Evolutionary conservation across 2,797 vertebrate species (phyloP).

Genomic region (Chelmon rostratus): DNA sequence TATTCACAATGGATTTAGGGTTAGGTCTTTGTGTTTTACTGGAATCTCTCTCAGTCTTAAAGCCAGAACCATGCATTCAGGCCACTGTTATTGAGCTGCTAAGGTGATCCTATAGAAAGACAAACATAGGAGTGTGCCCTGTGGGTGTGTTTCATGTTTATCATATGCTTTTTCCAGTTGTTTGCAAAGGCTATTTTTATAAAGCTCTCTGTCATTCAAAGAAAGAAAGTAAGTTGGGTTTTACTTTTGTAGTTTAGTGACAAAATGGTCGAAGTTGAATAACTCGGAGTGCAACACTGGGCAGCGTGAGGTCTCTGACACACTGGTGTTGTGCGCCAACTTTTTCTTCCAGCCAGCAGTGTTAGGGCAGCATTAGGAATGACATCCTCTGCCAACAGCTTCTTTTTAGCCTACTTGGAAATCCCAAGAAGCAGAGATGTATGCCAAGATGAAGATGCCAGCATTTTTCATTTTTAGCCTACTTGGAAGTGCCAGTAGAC

Average conservation of each 20-base stretch:
- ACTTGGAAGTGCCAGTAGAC: slow-evolving; percentile 65
- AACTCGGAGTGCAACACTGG: slow-evolving; percentile 55
- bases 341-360: slow-evolving; percentile 76
- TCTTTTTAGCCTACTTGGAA: slow-evolving; percentile 81
- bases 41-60: slow-evolving; percentile 69
- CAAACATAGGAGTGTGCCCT: slow-evolving; percentile 33
- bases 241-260: slow-evolving; percentile 48
- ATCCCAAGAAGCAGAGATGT: slow-evolving; percentile 74
- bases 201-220: slow-evolving; percentile 40
- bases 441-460: slow-evolving; percentile 78
- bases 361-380: slow-evolving; percentile 67
- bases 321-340: slow-evolving; percentile 65
- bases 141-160: slow-evolving; percentile 43
- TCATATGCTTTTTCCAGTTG: slow-evolving; percentile 33
- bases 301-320: slow-evolving; percentile 73
- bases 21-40: slow-evolving; percentile 71
- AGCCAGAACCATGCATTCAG: slow-evolving; percentile 68
- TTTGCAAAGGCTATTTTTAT: slow-evolving; percentile 55
- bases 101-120: slow-evolving; percentile 68
- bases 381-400: slow-evolving; percentile 78
- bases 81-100: slow-evolving; percentile 59
- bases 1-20: slow-evolving; percentile 83
- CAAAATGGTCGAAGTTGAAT: slow-evolving; percentile 66
- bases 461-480: slow-evolving; percentile 76
- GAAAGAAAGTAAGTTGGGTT: slow-evolving; percentile 8